Evolutionary conservation across 2,113 vertebrate species (phyloP).

Genomic region (Mustela lutreola): DNA sequence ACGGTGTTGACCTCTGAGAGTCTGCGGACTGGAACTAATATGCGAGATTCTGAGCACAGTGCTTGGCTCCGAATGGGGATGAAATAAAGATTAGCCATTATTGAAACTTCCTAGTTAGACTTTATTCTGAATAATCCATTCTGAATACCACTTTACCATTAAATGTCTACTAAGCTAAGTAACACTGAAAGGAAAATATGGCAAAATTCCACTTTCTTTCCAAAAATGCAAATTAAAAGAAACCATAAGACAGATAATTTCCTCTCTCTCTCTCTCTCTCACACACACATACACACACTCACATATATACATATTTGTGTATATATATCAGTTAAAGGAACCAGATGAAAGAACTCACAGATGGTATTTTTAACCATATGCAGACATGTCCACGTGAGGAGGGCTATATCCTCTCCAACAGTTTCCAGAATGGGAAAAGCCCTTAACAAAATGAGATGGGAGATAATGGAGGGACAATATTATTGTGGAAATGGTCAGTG

Average conservation of each 20-base stretch:
- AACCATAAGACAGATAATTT: not conserved
- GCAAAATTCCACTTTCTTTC: not conserved
- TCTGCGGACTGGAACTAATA: fast-evolving
- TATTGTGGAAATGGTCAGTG: not conserved
- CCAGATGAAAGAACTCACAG: not conserved
- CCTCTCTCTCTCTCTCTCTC: too few species aligned
- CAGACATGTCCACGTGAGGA: not conserved
- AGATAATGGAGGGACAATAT: not conserved
- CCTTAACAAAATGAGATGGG: not conserved
- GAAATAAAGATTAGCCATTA: not conserved
- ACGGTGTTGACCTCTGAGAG: not conserved
- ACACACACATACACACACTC: not conserved
- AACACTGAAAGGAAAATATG: not conserved
- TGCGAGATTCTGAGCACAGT: not conserved
- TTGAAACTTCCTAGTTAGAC: not conserved
- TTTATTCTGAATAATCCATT: not conserved
- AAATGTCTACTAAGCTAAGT: not conserved
- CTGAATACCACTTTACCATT: not conserved
- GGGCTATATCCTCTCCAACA: too few species aligned
- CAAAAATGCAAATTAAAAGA: not conserved
- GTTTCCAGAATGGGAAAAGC: not conserved
- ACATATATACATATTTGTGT: not conserved
- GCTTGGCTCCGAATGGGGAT: not conserved
- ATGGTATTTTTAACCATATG: not conserved
- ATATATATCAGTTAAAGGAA: not conserved